Conservation (phyloP, 2,888 invertebrate species). For the Hecatera dysodea region DNA sequence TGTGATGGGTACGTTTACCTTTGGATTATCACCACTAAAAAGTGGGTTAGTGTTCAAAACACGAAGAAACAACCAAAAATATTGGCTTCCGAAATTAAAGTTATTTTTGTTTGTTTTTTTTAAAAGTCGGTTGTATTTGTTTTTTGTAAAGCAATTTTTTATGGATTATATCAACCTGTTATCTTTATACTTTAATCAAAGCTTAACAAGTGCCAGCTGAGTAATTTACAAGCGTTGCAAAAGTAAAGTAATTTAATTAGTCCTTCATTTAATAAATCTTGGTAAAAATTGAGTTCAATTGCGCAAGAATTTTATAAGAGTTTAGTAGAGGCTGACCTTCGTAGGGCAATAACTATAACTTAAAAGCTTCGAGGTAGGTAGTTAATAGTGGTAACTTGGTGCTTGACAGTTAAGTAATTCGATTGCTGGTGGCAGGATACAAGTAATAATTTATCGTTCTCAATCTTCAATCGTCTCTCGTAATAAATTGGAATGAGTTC, state of each 20-base stretch:
- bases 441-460: conserved; percentile 24
- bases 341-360: conserved; percentile 24
- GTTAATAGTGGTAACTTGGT: conserved; percentile 18
- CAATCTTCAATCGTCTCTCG: no score
- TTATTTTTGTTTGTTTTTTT: no score
- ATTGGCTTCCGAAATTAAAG: no score
- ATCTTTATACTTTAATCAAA: not conserved
- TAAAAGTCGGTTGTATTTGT: no score
- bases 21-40: no score
- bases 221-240: not conserved
- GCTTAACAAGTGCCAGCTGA: not conserved
- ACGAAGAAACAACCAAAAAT: no score
- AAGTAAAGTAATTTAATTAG: conserved; percentile 2
- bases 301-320: conserved; percentile 43
- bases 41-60: no score
- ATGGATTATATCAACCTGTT: no score
- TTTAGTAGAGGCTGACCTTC: conserved; percentile 41
- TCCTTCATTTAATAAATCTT: conserved; percentile 10
- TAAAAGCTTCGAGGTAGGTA: conserved; percentile 11
- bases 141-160: no score
- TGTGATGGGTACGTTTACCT: no score
- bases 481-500: no score
- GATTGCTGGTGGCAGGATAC: conserved; percentile 34
- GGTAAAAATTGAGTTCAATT: conserved; percentile 34
- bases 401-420: conserved; percentile 25